Base-by-base conservation (phyloP, 2,797 vertebrate genomes). In the Melanotaenia pygmaea region DNA sequence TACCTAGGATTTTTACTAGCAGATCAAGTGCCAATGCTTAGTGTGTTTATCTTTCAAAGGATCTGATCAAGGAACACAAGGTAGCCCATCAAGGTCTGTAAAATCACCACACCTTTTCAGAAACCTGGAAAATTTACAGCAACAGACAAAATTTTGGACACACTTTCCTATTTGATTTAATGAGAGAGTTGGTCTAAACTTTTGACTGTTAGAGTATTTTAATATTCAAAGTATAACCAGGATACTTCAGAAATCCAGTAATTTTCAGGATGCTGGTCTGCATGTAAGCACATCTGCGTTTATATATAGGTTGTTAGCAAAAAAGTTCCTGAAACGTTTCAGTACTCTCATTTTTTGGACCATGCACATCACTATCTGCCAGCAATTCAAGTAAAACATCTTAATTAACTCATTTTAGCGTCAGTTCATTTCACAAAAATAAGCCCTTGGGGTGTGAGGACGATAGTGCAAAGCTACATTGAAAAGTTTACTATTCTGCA, bases 401-500 rank as follows among this genome's bases (percentile, higher is more conserved):
- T 43, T 43, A 18, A 43, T 57, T 68, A 12, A 9, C 26, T 77
- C 34, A 65, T 38, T 57, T 59, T 67, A 14, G 26, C 65, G 45
- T 45, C 69, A 68, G 56, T 54, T 28, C 22, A 64, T 22, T 59
- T 57, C 10, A 65, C 2, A 45, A 62, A 70, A 37, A 20, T 47
- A 70, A 61, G 13, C 14, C 22, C 18, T 67, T 24, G n/a, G 66
- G 16, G 37, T 59, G 37, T 64, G 30, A 70, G 54, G 60, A 70
- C 53, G 24, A 68, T 64, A 50, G 63, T 30, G 37, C 60, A 37
- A 70, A 69, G 63, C 62, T 47, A 30, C 68, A 69, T 65, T 64
- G 60, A 54, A 79, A 81, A 76, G 58, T 74, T 77, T 30, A 47
- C 56, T 77, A 26, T 74, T 79, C 75, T 76, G 43, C 72, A 63